Base-by-base conservation (phyloP, 2,797 vertebrate genomes). In the Hapalemur alaotrensis region DNA sequence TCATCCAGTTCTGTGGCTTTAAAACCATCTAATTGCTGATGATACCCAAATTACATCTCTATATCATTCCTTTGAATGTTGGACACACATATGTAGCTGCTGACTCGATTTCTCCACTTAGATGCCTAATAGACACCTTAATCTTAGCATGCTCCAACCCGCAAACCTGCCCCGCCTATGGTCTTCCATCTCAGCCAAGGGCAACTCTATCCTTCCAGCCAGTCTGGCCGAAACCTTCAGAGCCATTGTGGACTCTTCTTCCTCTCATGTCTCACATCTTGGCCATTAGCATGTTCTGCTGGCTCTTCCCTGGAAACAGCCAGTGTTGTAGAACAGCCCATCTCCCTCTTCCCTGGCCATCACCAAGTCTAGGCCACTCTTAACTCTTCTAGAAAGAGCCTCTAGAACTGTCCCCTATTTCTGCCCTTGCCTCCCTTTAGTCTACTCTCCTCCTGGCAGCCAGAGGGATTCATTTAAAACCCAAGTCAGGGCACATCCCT, bases 81-180 rank as follows among this genome's bases (percentile, higher is more conserved):
- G 7, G 43, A 57, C 38, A 11, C 75, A 20, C 0, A 7, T 2
- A 1, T 11, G 50, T 25, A 8, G 76, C 70, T 43, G 28, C 41
- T 38, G 2, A 1, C 78, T 43, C 0, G 0, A 32, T 35, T 54
- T 61, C 52, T 43, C 41, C 25, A 38, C 20, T 3, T 1, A 2
- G 25, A 30, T 3, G 0, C 0, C 72, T 41, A 14, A 41, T 2
- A 67, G 46, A 35, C 6, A 4, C 32, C 72, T 43, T 35, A 7
- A 20, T 65, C 65, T 54, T 1, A 23, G 50, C 2, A 7, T 1
- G 35, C 32, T 59, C 23, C 11, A 38, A 20, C 18, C 46, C 17
- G 13, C 5, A 30, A 18, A 46, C 32, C 52, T 23, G 81, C 35
- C 52, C 63, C 50, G 5, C 11, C 57, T 2, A 4, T 11, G 43